A percentile compares a stretch with the other conserved stretches of the same genome.
Conservation (phyloP, 2,797 vertebrate genomes). For the Eupleurogrammus muticus region DNA sequence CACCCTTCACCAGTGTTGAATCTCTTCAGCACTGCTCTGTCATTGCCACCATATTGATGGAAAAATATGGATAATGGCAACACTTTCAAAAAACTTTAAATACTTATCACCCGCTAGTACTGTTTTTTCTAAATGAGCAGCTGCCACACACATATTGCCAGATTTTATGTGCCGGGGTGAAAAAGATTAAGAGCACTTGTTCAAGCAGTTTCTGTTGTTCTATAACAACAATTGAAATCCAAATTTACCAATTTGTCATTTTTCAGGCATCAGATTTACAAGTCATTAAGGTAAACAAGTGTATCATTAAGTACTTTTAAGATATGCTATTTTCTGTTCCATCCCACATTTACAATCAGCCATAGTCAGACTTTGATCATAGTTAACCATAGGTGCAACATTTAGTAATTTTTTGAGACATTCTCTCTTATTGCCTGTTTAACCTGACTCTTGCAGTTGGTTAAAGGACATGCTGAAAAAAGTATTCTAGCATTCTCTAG, state of each 20-base stretch:
- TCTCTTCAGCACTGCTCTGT: conserved; percentile 39
- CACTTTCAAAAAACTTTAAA: conserved; percentile 29
- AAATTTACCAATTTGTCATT: not conserved
- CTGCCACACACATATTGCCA: not conserved
- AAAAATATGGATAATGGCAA: conserved; percentile 8
- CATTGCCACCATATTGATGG: conserved; percentile 21
- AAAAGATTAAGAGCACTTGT: not conserved
- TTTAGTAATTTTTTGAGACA: not conserved
- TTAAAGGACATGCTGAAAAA: rapidly evolving
- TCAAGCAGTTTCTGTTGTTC: not conserved
- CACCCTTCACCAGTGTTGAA: conserved; percentile 49
- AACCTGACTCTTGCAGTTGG: not conserved
- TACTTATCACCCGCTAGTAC: conserved; percentile 23
- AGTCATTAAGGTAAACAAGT: not conserved
- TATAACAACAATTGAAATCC: not conserved
- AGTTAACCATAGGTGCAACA: no score
- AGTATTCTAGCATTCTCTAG: conserved; percentile 37
- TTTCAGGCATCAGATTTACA: not conserved
- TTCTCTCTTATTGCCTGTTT: not conserved
- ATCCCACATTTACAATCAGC: not conserved
- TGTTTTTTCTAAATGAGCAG: not conserved
- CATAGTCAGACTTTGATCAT: not conserved
- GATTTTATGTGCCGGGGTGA: not conserved
- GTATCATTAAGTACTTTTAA: not conserved
- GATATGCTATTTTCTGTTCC: not conserved